These are phyloP conservation scores for Cinclus mexicanus DNA, from an alignment of 2,113 vertebrate genomes.

Conservation along the genomic window DNA sequence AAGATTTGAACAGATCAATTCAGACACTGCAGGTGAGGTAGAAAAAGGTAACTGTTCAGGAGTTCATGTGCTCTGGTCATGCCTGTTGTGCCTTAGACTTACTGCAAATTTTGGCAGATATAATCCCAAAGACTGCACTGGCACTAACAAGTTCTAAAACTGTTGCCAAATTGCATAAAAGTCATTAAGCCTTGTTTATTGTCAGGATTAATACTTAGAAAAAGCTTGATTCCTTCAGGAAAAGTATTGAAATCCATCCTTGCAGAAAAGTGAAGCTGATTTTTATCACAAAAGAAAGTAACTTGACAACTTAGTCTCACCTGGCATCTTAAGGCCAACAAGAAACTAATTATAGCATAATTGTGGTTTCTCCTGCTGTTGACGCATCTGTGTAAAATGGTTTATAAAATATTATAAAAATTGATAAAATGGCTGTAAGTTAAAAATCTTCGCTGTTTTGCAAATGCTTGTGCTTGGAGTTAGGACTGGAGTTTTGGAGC, in stretches of 20 bases:
- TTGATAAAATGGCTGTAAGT: neutral
- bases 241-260: neutral
- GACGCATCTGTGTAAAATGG: neutral
- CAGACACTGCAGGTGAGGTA: neutral
- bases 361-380: neutral
- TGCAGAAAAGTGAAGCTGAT: constrained; percentile 28
- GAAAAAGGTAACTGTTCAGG: neutral
- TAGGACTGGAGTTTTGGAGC: neutral
- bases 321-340: neutral
- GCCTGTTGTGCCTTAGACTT: neutral
- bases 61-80: neutral
- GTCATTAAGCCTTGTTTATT: constrained; percentile 14
- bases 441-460: neutral
- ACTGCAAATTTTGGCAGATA: neutral
- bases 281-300: neutral
- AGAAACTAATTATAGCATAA: neutral
- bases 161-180: neutral
- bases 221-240: neutral
- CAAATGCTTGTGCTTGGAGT: neutral
- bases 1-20: neutral
- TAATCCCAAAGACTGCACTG: neutral
- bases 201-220: neutral
- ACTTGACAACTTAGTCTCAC: neutral
- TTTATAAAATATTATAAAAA: neutral
- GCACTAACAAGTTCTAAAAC: neutral